Evolutionary conservation across 2,113 vertebrate species (phyloP), one percentile per base, ranked within the genome.

Genomic region (Bucco capensis): DNA sequence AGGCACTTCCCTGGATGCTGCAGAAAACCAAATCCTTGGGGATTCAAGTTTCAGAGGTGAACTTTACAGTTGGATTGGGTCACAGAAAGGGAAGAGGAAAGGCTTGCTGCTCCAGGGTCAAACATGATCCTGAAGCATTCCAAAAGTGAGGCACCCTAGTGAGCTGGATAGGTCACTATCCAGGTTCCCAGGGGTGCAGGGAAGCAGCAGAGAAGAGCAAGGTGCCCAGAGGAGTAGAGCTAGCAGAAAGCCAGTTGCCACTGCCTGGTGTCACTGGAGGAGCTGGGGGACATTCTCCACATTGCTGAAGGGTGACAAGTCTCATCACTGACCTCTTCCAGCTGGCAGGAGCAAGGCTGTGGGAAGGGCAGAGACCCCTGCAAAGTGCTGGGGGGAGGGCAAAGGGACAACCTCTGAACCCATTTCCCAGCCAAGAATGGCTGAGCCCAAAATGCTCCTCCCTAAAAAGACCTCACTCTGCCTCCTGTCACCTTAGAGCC

Each of bases 231-330:
- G 35, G 15, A 88, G 12, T 0, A 4, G n/a, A 70, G 53, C 16
- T 9, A 65, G 73, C 25, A 73, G n/a, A 18, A 51, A 40, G 31
- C 0, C 83, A 42, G 50, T 28, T 65, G 46, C 66, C 66, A 38
- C 15, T 6, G 3, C 5, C 0, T 3, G 0, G 42, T 0, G 49
- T 28, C 86, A 77, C 67, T 14, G 24, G 90, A 81, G 60, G 86
- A 65, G 67, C 80, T 22, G 38, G 42, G 80, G 92, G 50, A 93
- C 86, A 90, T 93, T 71, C 22, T 37, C 86, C 4, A 4, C 92
- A 69, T 93, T 80, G 79, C 94, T 90, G 72, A 44, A 44, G 72
- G 44, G 94, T 86, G 95, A 92, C 92, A 92, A 38, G 16, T 40
- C 79, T 35, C 86, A 58, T 22, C 1, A 2, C 90, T 83, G 92